phyloP scores from a whole-genome alignment of 2,888 invertebrate genomes.

The Eretmocerus hayati region DNA sequence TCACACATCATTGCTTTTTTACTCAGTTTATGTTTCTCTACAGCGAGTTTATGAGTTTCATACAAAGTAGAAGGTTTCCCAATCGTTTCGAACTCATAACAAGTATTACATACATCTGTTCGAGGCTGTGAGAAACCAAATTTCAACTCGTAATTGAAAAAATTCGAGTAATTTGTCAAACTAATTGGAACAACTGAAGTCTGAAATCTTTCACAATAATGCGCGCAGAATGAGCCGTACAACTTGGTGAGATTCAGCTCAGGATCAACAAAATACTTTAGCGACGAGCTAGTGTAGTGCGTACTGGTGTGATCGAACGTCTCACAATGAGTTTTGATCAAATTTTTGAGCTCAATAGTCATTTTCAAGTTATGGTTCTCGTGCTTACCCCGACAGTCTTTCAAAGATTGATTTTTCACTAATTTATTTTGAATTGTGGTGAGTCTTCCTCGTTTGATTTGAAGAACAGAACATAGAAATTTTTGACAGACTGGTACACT shows the following conservation, averaged over 20 bases:
- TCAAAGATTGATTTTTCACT: not conserved
- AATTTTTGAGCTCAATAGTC: constrained; percentile 6
- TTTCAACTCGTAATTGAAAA: constrained; percentile 14
- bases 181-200: constrained; percentile 5
- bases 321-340: constrained; percentile 1
- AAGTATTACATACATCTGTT: not conserved
- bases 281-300: constrained; percentile 5
- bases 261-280: constrained; percentile 17
- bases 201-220: constrained; percentile 14
- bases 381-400: constrained; percentile 7
- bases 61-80: not conserved
- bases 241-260: constrained; percentile 10
- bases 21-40: constrained; percentile 9
- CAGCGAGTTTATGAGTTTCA: not conserved
- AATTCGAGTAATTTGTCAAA: constrained; percentile 14
- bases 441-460: not conserved
- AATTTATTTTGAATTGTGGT: constrained; percentile 7
- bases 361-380: not conserved
- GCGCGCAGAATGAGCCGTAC: constrained; percentile 18
- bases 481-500: constrained; percentile 6
- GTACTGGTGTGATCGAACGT: constrained; percentile 1
- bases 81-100: not conserved
- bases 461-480: not conserved
- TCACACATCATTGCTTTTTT: constrained; percentile 14
- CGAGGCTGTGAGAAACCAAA: constrained; percentile 1